Evolutionary conservation across 2,113 vertebrate species (phyloP).

Genomic region (Halichoeres trimaculatus): DNA sequence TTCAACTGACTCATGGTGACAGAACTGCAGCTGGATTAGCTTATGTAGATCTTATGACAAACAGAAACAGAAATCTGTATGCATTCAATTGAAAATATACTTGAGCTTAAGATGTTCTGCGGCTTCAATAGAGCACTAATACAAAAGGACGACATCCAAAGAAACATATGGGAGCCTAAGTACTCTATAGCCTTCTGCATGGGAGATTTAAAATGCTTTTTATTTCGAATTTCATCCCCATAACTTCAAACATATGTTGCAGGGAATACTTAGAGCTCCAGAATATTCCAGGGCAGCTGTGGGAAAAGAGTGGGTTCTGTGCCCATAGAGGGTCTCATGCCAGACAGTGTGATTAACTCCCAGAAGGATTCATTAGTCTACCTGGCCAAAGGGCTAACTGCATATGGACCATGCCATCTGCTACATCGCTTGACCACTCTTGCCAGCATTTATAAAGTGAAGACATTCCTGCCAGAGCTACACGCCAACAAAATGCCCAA

Average conservation of each 20-base stretch:
- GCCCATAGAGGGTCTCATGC: conserved; percentile 66
- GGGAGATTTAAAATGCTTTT: conserved; percentile 20
- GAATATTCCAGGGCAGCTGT: conserved; percentile 54
- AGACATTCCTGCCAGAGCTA: conserved; percentile 54
- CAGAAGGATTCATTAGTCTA: conserved; percentile 81
- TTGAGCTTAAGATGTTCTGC: neutral
- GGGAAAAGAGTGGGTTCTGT: conserved; percentile 52
- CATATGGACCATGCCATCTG: conserved; percentile 81
- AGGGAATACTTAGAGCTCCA: conserved; percentile 37
- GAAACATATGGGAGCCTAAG: neutral
- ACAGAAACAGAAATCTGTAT: neutral
- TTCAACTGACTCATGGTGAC: neutral
- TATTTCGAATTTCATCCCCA: conserved; percentile 20
- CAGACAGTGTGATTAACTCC: conserved; percentile 75
- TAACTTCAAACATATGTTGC: conserved; percentile 55
- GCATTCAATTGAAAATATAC: neutral
- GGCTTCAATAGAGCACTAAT: neutral
- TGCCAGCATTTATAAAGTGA: conserved; percentile 69
- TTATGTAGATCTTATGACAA: neutral
- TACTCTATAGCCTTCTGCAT: neutral
- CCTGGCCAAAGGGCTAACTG: conserved; percentile 80
- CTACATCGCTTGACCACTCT: conserved; percentile 67
- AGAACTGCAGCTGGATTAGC: neutral
- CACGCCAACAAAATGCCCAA: conserved; percentile 56
- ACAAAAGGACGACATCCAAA: neutral